Base-by-base conservation (phyloP, 1,140 invertebrate genomes). In the Cotesia chilonis region DNA sequence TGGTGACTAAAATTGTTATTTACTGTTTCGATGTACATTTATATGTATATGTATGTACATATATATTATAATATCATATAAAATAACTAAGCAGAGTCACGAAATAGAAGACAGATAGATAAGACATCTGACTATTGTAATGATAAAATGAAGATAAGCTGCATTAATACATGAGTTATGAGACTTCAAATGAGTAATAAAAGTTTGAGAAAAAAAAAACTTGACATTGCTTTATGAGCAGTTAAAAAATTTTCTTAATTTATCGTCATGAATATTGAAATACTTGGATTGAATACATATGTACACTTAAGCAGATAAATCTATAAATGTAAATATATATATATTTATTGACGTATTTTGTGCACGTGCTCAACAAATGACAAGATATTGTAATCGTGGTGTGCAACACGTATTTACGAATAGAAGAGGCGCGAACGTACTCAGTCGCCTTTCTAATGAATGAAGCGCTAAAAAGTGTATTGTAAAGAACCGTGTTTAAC, bases 1-100 rank as follows among this genome's bases (percentile, higher is more conserved):
- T 68, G 66, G 54, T 68, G 52, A 52, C 9, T 57, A 37, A 68
- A 68, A 68, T 55, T 20, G 66, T 68, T 68, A 57, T 68, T 68
- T 68, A 9, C 66, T 35, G 28, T 28, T 20, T 28, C 10, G 66
- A 38, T 14, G 47, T 65, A 65, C 63, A 65, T 47, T 65, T 65
- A n/a, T 65, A 47, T 51, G 7, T 35, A 20, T 17, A 20, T 35
- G n/a, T 63, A 28, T 12, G 28, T 28, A 28, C 28, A 28, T 28
- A 28, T 28, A 28, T 28, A 28, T 28, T 28, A 28, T 28, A 28
- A 28, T 28, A 28, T 28, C 28, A 28, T 28, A 28, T 28, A 28
- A 28, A 28, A 28, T 35, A n/a, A 37, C 35, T 28, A 36, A 37
- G n/a, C 6, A 37, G n/a, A 5, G 35, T 57, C 20, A 17, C 55